These are phyloP conservation scores for Campylomormyrus tamandua DNA, from an alignment of 2,113 vertebrate genomes.

Conservation along the genomic window DNA sequence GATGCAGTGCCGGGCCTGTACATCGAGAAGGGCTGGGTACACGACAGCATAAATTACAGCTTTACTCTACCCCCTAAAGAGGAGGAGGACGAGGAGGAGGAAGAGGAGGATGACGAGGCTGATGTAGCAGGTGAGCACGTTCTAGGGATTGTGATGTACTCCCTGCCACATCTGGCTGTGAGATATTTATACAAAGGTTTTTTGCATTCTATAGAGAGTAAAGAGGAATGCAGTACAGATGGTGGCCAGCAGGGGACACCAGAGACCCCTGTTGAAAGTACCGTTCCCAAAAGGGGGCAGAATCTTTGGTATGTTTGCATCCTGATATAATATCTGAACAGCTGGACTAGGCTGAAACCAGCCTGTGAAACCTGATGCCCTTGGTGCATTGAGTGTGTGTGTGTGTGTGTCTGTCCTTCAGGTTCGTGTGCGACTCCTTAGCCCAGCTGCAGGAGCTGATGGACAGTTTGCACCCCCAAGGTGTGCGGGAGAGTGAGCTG, in stretches of 20 bases:
- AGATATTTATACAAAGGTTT: background rate
- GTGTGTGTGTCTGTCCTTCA: conserved; percentile 39
- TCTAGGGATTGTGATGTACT: too few species aligned
- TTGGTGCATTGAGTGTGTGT: background rate
- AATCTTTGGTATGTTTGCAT: conserved; percentile 78
- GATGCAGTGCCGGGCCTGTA: conserved; percentile 91
- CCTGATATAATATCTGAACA: background rate
- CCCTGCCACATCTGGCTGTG: background rate
- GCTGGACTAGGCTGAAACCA: background rate
- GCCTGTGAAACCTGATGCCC: background rate
- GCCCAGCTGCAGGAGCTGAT: conserved; percentile 84
- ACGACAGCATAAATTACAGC: conserved; percentile 83
- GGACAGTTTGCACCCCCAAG: conserved; percentile 80
- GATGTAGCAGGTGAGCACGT: conserved; percentile 33
- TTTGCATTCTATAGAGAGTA: conserved; percentile 36
- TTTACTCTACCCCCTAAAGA: conserved; percentile 65
- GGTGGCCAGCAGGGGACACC: conserved; percentile 52
- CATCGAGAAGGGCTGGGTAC: conserved; percentile 94
- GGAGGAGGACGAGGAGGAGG: conserved; percentile 36
- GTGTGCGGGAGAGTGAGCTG: conserved; percentile 85
- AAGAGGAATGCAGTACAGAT: conserved; percentile 56
- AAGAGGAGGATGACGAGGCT: conserved; percentile 48
- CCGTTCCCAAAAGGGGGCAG: conserved; percentile 86
- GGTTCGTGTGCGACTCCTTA: conserved; percentile 84
- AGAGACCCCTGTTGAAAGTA: conserved; percentile 74